Evolutionary conservation across 2,797 vertebrate genomes (phyloP), one percentile per base, ranked within the genome.

Genomic region (Centroberyx gerrardi): DNA sequence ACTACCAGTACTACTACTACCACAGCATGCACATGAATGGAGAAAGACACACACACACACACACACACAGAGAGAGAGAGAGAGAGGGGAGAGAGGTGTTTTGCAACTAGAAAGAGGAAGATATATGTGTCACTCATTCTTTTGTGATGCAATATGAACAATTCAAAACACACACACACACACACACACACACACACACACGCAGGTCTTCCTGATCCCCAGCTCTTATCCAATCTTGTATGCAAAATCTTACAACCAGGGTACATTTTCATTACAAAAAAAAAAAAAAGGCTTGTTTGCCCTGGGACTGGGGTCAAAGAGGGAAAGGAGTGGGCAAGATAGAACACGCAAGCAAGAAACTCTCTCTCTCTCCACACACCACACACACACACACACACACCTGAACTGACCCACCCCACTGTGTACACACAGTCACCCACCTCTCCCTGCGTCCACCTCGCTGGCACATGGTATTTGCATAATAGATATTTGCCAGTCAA

Each of bases 51-150:
- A 18, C 53, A 17, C 56, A 52, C 53, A n/a, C 78, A 36, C 31
- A 63, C 60, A 79, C 60, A 70, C 36, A 77, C 29, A 27, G 46
- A 75, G 48, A 67, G 46, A 64, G 62, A 72, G 36, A 55, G 66
- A 69, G 85, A 88, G 85, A 49, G 31, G 83, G 82, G 83, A 82
- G 77, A 87, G 85, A 52, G 77, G 44, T 88, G 83, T 93, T 88
- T 90, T 92, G 92, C 91, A 91, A 91, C 74, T 49, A 76, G 51
- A 92, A 93, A 92, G 92, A 89, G 92, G 92, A 93, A 93, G 88
- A 74, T 61, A 8, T 62, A 69, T 79, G 79, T 90, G 81, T 84
- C 82, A 76, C 72, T 81, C 85, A 78, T 74, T 85, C 78, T 82
- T 76, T 77, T 91, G 84, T 93, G 90, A 93, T 68, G 87, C 87